Conservation (phyloP, 2,797 vertebrate species). For the Notolepis coatsorum region DNA sequence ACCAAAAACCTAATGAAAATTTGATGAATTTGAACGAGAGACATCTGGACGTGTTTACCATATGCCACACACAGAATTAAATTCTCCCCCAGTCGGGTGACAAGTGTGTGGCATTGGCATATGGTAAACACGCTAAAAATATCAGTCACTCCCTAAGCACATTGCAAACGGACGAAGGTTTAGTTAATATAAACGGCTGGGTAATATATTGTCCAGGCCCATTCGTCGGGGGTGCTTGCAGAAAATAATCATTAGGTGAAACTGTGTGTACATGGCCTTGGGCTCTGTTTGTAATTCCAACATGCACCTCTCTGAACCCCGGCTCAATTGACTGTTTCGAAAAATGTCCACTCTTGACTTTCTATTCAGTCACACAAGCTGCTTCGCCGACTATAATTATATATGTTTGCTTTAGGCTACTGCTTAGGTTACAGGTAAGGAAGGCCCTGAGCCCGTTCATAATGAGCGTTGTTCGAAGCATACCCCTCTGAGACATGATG, state of each 20-base stretch:
- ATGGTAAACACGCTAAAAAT: neutral
- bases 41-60: no score
- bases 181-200: slow-evolving; percentile 50
- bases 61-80: no score
- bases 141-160: slow-evolving; percentile 5
- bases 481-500: neutral
- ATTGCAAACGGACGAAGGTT: slow-evolving; percentile 9
- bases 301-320: slow-evolving; percentile 35
- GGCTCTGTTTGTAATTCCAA: slow-evolving; percentile 67
- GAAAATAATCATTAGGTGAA: no score
- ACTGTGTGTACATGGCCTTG: slow-evolving; percentile 55
- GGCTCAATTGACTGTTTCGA: slow-evolving; percentile 1
- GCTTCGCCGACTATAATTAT: no score
- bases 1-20: no score
- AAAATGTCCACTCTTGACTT: neutral
- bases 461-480: neutral
- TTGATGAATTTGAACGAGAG: no score
- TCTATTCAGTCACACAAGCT: neutral
- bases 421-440: neutral
- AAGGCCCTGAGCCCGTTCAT: neutral
- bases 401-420: neutral
- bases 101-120: no score
- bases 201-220: slow-evolving; percentile 24
- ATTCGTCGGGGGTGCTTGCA: slow-evolving; percentile 19
- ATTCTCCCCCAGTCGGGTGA: no score